Conservation (phyloP, 2,888 invertebrate species). For the Pristionchus arcanus region DNA sequence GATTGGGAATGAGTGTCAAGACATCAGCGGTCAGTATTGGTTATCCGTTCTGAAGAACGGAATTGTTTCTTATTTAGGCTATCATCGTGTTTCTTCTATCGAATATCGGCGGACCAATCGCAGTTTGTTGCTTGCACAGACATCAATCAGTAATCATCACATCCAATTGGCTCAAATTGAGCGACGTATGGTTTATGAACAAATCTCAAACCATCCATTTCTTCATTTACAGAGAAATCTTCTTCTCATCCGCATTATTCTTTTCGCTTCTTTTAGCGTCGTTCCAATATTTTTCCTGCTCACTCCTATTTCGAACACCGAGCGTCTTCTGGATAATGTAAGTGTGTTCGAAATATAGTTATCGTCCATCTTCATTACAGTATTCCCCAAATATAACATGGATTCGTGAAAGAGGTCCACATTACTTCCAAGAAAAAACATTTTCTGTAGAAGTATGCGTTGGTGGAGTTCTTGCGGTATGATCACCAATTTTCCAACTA, state of each 20-base stretch:
- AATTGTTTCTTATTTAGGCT: not conserved
- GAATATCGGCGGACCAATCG: not conserved
- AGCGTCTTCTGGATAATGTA: not conserved
- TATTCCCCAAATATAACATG: not conserved
- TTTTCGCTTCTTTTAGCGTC: not conserved
- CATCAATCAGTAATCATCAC: not conserved
- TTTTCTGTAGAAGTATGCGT: not conserved
- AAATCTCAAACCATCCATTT: not conserved
- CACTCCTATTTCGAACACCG: not conserved
- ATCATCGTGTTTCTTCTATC: not conserved
- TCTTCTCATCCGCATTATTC: not conserved
- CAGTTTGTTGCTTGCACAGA: not conserved
- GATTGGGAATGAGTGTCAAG: not conserved
- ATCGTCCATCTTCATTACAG: not conserved
- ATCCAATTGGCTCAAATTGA: not conserved
- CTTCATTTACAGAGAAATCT: not conserved
- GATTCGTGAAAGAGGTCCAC: not conserved
- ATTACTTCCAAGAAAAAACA: not conserved
- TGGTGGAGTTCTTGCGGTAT: not conserved
- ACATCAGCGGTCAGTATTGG: not conserved
- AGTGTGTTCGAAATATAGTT: not conserved
- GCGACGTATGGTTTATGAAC: not conserved
- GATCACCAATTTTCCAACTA: not conserved
- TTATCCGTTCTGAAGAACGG: no score
- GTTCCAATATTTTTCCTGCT: not conserved